phyloP scores from a whole-genome alignment of 2,113 vertebrate genomes.

The Myotis brandtii region DNA sequence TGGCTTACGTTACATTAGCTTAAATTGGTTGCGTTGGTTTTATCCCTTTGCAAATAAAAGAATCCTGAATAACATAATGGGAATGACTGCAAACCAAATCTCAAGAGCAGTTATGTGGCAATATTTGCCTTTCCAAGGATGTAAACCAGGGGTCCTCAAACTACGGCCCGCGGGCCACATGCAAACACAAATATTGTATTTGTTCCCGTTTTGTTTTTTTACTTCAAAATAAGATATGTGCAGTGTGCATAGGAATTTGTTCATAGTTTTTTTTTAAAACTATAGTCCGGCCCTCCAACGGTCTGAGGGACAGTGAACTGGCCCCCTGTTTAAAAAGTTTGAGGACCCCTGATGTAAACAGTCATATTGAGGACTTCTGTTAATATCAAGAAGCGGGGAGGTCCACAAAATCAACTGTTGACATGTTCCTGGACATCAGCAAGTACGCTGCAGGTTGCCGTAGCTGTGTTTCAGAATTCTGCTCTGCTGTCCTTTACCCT shows the following conservation, averaged over 20 bases:
- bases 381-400: background rate
- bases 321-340: too few relatives aligned
- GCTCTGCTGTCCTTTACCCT: background rate
- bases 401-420: background rate
- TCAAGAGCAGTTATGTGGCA: background rate
- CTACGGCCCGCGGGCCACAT: too few relatives aligned
- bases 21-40: constrained; percentile 13
- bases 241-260: too few relatives aligned
- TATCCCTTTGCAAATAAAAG: background rate
- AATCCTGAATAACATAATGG: background rate
- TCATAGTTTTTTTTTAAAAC: too few relatives aligned
- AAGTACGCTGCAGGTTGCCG: background rate
- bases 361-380: background rate
- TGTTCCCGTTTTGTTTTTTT: too few relatives aligned
- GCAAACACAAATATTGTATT: too few relatives aligned
- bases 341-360: background rate
- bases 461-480: constrained; percentile 11
- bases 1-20: background rate
- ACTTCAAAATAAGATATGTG: too few relatives aligned
- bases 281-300: too few relatives aligned
- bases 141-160: background rate
- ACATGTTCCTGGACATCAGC: background rate
- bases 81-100: background rate
- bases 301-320: too few relatives aligned
- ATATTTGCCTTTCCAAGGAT: background rate